A percentile compares a stretch with the other conserved stretches of the same genome.
These are phyloP conservation scores for Creontiades dilutus DNA, from an alignment of 2,888 invertebrate genomes.

Conservation along the genomic window DNA sequence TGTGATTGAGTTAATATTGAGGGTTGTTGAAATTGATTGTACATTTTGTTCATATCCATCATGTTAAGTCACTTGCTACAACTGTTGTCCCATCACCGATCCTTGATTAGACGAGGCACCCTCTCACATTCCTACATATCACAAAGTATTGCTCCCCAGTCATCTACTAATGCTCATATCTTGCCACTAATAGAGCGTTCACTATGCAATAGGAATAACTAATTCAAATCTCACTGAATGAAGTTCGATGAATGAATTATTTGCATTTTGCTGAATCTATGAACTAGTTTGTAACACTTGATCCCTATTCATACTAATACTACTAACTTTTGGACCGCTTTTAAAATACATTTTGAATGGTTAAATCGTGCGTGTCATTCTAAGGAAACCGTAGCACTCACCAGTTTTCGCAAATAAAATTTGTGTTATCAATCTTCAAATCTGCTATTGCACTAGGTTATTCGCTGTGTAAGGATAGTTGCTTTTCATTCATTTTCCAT, in stretches of 20 bases:
- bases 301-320: no score
- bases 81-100: neutral
- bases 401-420: no score
- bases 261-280: neutral
- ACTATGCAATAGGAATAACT: neutral
- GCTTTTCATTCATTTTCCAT: no score
- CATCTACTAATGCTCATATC: neutral
- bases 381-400: no score
- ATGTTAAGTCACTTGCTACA: neutral
- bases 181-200: neutral
- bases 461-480: no score
- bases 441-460: no score
- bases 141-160: neutral
- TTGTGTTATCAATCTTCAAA: no score
- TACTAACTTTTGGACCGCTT: no score
- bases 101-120: neutral
- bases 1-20: neutral
- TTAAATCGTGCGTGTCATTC: no score
- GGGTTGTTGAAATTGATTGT: neutral
- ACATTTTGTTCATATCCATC: constrained; percentile 4
- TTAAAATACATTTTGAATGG: no score
- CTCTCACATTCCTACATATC: neutral
- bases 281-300: no score
- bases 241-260: neutral
- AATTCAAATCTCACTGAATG: neutral